phyloP scores from a whole-genome alignment of 2,797 vertebrate species.

The Caiman crocodilus region DNA sequence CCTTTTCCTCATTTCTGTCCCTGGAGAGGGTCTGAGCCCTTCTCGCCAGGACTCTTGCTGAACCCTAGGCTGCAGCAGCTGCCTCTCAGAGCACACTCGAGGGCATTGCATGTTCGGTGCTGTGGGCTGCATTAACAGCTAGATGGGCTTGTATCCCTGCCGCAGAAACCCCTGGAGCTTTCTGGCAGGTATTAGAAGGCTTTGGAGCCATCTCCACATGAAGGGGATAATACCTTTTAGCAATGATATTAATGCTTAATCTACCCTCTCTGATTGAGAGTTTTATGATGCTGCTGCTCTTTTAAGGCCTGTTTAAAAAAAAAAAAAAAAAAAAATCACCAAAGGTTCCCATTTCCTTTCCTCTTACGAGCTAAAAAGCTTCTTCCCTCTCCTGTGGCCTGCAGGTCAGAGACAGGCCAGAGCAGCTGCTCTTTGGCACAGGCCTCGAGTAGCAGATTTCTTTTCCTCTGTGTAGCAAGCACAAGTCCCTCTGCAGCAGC shows the following conservation, averaged over 20 bases:
- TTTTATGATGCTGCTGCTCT: not conserved
- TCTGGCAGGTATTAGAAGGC: not conserved
- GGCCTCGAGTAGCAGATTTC: not conserved
- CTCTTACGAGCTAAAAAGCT: not conserved
- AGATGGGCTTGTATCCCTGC: not conserved
- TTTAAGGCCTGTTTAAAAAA: not conserved
- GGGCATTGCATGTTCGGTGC: not conserved
- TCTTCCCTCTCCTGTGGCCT: not conserved
- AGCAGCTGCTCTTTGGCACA: not conserved
- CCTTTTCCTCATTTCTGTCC: not conserved
- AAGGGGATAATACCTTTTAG: slow-evolving; percentile 13
- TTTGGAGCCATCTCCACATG: slow-evolving; percentile 1
- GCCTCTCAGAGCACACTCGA: not conserved
- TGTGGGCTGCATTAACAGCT: not conserved
- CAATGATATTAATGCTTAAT: slow-evolving; percentile 10
- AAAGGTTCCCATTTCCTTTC: not conserved
- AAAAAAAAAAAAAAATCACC: not conserved
- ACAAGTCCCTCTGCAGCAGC: not conserved
- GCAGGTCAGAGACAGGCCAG: not conserved
- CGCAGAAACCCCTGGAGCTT: not conserved
- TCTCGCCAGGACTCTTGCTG: not conserved
- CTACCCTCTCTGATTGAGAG: not conserved
- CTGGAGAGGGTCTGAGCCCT: not conserved
- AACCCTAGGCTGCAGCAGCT: not conserved
- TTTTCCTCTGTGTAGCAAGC: not conserved